Evolutionary conservation across 2,797 vertebrate genomes (phyloP).

Genomic region (Okamejei kenojei): DNA sequence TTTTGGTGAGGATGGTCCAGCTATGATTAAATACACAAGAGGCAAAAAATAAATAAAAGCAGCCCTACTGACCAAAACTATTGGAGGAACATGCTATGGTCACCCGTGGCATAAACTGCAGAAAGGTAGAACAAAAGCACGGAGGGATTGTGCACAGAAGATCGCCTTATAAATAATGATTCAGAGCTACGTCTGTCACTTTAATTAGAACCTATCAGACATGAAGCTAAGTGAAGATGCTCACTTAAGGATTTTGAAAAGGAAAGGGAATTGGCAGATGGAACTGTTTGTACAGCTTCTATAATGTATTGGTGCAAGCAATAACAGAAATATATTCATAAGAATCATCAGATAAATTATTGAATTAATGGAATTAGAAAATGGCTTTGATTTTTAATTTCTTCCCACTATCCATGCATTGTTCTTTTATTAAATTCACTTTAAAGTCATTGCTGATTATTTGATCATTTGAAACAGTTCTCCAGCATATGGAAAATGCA

Average conservation of each 20-base stretch:
- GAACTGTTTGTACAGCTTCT: neutral
- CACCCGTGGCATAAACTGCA: too few species aligned
- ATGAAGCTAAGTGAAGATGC: neutral
- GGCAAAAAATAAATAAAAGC: too few species aligned
- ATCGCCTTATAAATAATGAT: neutral
- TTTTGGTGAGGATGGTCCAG: too few species aligned
- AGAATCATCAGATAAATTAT: neutral
- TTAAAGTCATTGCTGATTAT: neutral
- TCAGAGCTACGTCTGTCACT: neutral
- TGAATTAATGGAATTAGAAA: neutral
- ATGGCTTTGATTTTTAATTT: neutral
- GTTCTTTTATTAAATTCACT: neutral
- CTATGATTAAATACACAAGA: too few species aligned
- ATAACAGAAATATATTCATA: neutral
- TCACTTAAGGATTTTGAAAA: neutral
- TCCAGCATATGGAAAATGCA: neutral
- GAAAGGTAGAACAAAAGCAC: too few species aligned
- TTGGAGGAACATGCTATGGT: too few species aligned
- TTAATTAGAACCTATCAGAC: neutral
- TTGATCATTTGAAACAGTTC: neutral
- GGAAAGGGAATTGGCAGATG: neutral
- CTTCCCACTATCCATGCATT: neutral
- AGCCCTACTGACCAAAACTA: too few species aligned
- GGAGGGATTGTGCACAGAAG: neutral
- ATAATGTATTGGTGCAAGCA: neutral